Percentiles rank a stretch among this genome's conserved stretches.
These are phyloP conservation scores for Hypomecis atomaria DNA, from an alignment of 2,888 invertebrate species.

Conservation along the genomic window DNA sequence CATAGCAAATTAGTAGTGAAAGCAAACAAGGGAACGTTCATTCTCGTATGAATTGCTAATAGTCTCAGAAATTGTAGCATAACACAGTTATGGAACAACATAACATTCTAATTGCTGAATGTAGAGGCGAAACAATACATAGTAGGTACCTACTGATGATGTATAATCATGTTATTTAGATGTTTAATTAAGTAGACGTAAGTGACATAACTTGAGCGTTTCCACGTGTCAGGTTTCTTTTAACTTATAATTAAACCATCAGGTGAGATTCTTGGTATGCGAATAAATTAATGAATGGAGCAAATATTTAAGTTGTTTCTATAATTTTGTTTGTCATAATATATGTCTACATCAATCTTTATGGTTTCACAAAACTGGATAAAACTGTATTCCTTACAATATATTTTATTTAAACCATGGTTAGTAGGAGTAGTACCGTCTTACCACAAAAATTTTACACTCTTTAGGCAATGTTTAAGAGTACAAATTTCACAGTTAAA, in stretches of 20 bases:
- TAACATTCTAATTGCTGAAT: slow-evolving; percentile 12
- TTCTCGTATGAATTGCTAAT: not conserved
- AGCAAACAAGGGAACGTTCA: not conserved
- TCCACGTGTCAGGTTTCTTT: slow-evolving; percentile 5
- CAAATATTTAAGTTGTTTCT: slow-evolving; percentile 7
- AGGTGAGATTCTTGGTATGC: not conserved
- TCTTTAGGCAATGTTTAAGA: too few relatives aligned
- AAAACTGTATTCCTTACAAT: too few relatives aligned
- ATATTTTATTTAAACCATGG: too few relatives aligned
- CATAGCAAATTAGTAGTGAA: slow-evolving; percentile 4
- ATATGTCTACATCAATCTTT: too few relatives aligned
- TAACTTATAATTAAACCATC: not conserved
- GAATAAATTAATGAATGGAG: not conserved
- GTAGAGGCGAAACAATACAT: slow-evolving; percentile 15
- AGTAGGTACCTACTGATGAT: slow-evolving; percentile 4
- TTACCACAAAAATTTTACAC: too few relatives aligned
- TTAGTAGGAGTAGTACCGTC: too few relatives aligned
- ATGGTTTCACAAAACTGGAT: too few relatives aligned
- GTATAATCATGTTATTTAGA: slow-evolving; percentile 15
- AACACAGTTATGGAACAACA: not conserved
- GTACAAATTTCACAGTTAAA: too few relatives aligned
- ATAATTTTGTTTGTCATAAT: too few relatives aligned
- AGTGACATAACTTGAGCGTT: not conserved
- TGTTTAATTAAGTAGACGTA: slow-evolving; percentile 18
- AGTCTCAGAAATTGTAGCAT: not conserved